Conservation (phyloP, 2,888 invertebrate species). For the Pseudoips prasinana region DNA sequence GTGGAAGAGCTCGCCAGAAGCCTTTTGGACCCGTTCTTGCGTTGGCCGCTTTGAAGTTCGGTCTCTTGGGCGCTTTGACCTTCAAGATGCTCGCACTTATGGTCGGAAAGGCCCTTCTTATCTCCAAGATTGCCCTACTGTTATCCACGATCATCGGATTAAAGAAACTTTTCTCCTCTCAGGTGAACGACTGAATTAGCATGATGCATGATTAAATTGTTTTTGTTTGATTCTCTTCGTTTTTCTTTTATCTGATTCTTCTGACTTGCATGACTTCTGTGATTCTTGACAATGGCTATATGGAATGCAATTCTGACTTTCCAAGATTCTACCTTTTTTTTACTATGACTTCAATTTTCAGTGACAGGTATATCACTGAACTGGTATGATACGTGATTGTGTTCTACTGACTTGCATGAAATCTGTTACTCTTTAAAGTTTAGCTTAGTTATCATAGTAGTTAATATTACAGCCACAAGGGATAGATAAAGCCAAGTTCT, state of each 20-base stretch:
- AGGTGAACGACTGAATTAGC: conserved; percentile 62
- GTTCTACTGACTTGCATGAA: too few species aligned
- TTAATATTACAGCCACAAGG: too few species aligned
- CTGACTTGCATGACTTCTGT: background rate
- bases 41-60: conserved; percentile 90
- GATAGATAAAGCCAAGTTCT: too few species aligned
- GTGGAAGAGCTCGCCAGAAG: conserved; percentile 88
- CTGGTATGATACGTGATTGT: too few species aligned
- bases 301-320: too few species aligned
- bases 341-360: too few species aligned
- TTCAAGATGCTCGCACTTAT: conserved; percentile 91
- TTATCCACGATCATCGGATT: conserved; percentile 90
- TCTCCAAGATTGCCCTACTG: conserved; percentile 91
- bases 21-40: conserved; percentile 88
- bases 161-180: conserved; percentile 90
- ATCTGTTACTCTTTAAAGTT: too few species aligned
- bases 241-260: conserved; percentile 4
- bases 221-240: conserved; percentile 18
- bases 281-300: too few species aligned
- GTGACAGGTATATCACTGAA: too few species aligned
- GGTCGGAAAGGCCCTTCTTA: conserved; percentile 92
- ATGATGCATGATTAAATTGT: conserved; percentile 33
- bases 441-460: too few species aligned
- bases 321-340: too few species aligned
- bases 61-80: conserved; percentile 89